Evolutionary conservation across 2,888 invertebrate genomes (phyloP).

Genomic region (Heteromyza rotundicornis): DNA sequence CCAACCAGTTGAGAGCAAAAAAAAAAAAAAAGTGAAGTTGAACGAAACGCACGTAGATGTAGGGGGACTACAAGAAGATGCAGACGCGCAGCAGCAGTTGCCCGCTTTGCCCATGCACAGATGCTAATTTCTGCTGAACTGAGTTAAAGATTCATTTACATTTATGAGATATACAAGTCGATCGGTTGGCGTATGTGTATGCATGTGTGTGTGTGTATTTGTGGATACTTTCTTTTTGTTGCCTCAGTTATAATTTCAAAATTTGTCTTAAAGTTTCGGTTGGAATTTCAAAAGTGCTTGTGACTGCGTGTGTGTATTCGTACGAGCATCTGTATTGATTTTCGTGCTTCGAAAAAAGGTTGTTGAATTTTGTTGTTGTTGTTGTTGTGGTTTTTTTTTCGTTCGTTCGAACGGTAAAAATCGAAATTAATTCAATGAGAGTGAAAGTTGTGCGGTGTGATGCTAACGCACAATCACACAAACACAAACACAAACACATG

Average conservation of each 20-base stretch:
- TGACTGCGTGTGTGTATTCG: neutral
- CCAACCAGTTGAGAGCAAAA: neutral
- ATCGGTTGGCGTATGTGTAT: neutral
- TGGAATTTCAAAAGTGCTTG: neutral
- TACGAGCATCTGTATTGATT: neutral
- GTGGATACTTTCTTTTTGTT: constrained; percentile 1
- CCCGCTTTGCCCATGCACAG: too few species aligned
- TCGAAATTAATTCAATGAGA: constrained; percentile 57
- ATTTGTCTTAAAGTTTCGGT: neutral
- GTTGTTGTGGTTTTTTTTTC: too few species aligned
- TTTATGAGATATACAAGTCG: neutral
- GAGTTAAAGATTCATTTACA: neutral
- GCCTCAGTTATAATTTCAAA: neutral
- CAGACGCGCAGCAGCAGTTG: neutral
- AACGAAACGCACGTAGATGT: neutral
- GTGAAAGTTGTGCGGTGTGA: constrained; percentile 46
- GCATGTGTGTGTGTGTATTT: neutral
- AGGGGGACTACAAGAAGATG: neutral
- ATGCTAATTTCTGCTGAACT: neutral
- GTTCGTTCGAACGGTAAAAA: constrained; percentile 49
- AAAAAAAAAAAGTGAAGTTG: neutral
- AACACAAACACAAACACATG: constrained; percentile 8
- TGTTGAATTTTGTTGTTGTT: neutral
- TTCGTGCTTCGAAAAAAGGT: neutral
- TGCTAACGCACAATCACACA: neutral